A percentile compares a stretch with the other conserved stretches of the same genome.
Conservation (phyloP, 2,113 vertebrate genomes). For the Cyanoderma ruficeps region DNA sequence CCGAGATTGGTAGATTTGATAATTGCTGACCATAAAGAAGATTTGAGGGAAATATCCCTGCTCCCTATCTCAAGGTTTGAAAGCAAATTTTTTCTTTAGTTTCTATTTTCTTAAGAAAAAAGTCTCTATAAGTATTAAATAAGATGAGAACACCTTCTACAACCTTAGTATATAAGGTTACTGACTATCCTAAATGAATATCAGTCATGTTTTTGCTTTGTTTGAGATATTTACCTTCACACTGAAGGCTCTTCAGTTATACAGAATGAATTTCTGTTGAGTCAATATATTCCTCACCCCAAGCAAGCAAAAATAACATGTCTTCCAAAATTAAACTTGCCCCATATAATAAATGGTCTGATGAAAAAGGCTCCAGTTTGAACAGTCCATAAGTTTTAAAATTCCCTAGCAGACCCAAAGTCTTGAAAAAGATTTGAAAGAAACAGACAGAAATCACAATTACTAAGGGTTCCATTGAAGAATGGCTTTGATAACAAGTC, state of each 20-base stretch:
- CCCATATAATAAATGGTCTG: neutral
- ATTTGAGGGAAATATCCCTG: no score
- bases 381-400: neutral
- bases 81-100: neutral
- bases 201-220: neutral
- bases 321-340: neutral
- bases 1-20: accelerated
- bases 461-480: neutral
- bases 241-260: neutral
- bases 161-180: neutral
- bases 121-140: neutral
- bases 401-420: neutral
- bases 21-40: neutral
- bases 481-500: neutral
- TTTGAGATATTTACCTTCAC: neutral
- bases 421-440: neutral
- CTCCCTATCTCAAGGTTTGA: neutral
- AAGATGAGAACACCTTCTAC: neutral
- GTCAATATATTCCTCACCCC: neutral
- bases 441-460: neutral
- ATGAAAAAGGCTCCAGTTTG: neutral
- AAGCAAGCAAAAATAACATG: neutral
- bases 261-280: neutral
- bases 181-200: neutral
- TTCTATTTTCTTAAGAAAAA: neutral